Evolutionary conservation across 2,888 invertebrate genomes (phyloP).

Genomic region (Altica lythri): DNA sequence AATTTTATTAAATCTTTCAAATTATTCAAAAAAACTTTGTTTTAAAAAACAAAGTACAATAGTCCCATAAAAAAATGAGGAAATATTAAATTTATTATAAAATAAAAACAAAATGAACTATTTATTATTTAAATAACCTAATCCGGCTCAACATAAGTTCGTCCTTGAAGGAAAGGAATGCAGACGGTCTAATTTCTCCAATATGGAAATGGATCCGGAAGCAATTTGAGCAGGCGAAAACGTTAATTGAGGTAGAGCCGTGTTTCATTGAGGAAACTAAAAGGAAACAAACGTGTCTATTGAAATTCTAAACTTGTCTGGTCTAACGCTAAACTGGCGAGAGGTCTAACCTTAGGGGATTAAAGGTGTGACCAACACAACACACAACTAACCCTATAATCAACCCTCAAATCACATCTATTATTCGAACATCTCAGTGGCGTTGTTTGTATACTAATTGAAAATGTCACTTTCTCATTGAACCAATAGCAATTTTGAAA

Average conservation of each 20-base stretch:
- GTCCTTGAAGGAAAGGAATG: slow-evolving; percentile 9
- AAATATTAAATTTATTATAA: no score
- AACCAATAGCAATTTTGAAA: no score
- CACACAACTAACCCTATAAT: slow-evolving; percentile 34
- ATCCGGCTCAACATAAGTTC: not conserved
- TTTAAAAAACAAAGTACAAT: no score
- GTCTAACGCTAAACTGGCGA: slow-evolving; percentile 18
- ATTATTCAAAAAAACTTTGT: no score
- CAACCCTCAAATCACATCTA: slow-evolving; percentile 34
- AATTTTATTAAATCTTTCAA: no score
- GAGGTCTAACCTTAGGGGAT: slow-evolving; percentile 27
- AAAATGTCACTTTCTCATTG: no score
- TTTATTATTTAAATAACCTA: no score
- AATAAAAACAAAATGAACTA: no score
- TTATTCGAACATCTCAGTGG: no score
- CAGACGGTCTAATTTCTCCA: slow-evolving; percentile 16
- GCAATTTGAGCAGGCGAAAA: slow-evolving; percentile 16
- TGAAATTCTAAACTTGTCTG: slow-evolving; percentile 25
- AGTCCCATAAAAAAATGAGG: no score
- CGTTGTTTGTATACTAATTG: no score
- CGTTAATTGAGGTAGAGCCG: slow-evolving; percentile 23
- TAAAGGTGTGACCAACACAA: slow-evolving; percentile 33
- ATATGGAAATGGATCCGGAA: slow-evolving; percentile 23
- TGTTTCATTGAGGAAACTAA: slow-evolving; percentile 17
- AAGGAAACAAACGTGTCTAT: slow-evolving; percentile 23